Percentiles rank a stretch among this genome's conserved stretches.
Evolutionary conservation across 2,113 vertebrate genomes (phyloP).

Genomic region (Rhinopithecus roxellana): DNA sequence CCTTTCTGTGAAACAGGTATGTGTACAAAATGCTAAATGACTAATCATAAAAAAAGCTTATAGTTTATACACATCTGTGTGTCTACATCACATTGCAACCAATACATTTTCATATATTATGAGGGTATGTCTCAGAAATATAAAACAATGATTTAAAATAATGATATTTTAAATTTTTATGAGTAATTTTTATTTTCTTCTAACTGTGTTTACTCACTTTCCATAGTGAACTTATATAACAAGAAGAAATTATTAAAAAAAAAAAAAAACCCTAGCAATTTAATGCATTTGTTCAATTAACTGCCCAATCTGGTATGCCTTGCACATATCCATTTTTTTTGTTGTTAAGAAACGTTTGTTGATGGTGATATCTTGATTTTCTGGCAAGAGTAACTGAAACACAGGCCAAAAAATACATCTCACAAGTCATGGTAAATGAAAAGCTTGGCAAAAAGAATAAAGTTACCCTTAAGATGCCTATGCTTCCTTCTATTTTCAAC

Average conservation of each 20-base stretch:
- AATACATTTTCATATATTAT: not conserved
- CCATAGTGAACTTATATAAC: not conserved
- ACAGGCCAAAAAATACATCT: not conserved
- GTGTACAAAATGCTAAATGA: not conserved
- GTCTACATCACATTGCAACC: not conserved
- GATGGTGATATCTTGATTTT: conserved; percentile 43
- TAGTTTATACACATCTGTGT: not conserved
- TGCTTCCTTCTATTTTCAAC: not conserved
- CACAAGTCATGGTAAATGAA: conserved; percentile 17
- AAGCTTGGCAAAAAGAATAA: conserved; percentile 29
- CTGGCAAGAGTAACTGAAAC: conserved; percentile 20
- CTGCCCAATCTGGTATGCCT: not conserved
- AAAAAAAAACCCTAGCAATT: not conserved
- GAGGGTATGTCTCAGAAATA: conserved; percentile 16
- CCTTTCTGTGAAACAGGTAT: conserved; percentile 7
- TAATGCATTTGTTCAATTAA: conserved; percentile 22
- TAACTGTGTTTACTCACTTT: not conserved
- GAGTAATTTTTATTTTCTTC: not conserved
- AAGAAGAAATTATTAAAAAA: not conserved
- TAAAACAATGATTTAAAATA: not conserved
- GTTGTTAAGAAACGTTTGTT: conserved; percentile 34
- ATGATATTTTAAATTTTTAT: not conserved
- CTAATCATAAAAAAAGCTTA: not conserved
- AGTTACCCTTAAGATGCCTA: not conserved
- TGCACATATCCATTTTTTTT: not conserved